A percentile compares a stretch with the other conserved stretches of the same genome.
phyloP scores from a whole-genome alignment of 2,113 vertebrate species.

The Channa maculata region DNA sequence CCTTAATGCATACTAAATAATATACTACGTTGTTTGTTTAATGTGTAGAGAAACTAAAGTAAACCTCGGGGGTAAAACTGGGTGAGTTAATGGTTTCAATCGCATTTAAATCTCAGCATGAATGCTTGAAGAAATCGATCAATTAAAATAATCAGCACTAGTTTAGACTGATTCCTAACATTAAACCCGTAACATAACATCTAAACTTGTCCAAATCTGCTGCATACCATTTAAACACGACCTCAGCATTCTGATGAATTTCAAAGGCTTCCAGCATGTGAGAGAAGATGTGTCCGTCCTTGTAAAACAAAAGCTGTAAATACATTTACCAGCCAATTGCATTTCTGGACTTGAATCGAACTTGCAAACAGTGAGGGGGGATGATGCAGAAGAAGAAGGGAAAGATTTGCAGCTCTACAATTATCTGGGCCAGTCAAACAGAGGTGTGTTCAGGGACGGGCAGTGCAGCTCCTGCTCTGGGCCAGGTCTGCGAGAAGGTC shows the following conservation, averaged over 20 bases:
- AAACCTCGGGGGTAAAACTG: too few species aligned
- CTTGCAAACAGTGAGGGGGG: constrained; percentile 51
- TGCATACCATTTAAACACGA: not conserved
- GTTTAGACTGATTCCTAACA: not conserved
- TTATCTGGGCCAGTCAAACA: constrained; percentile 58
- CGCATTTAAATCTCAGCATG: not conserved
- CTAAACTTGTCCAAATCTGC: not conserved
- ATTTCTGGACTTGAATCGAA: constrained; percentile 61
- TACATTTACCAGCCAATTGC: constrained; percentile 55
- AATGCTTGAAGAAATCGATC: constrained; percentile 14
- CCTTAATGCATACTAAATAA: too few species aligned
- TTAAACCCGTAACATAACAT: not conserved
- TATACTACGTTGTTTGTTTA: not conserved
- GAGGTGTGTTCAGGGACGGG: constrained; percentile 58
- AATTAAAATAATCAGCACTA: too few species aligned
- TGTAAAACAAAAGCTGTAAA: constrained; percentile 60
- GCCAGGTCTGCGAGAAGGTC: constrained; percentile 70
- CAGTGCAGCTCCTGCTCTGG: constrained; percentile 44
- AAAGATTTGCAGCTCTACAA: constrained; percentile 51
- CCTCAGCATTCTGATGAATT: not conserved
- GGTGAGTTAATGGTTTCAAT: not conserved
- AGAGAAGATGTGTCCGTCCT: constrained; percentile 41
- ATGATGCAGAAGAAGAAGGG: not conserved
- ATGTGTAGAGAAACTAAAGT: not conserved
- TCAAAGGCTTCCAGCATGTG: constrained; percentile 28